Evolutionary conservation across 2,797 vertebrate species (phyloP), one percentile per base, ranked within the genome.

Genomic region (Benthosema pterotum): DNA sequence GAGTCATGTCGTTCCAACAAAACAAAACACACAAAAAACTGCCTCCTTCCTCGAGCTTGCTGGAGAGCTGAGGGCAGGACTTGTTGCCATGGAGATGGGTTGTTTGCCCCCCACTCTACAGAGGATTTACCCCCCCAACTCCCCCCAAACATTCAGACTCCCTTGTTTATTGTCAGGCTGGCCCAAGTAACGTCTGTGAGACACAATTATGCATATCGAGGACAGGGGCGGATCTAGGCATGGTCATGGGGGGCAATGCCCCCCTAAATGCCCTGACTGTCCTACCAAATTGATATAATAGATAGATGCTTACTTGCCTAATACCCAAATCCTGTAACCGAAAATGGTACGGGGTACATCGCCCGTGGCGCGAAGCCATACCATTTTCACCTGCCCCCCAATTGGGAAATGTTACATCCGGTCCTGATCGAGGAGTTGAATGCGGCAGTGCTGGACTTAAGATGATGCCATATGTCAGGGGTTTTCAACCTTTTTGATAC

Each of bases 21-120:
- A 91, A 92, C 68, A 80, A 74, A 73, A 81, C 51, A 57, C 65
- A 76, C 70, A 60, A 5, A 90, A 82, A 87, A 90, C 94, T 86
- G 91, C 83, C 89, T 86, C 59, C 76, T 73, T 72, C 72, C 77
- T 77, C 69, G 81, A 82, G 89, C 67, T 87, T 65, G 83, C 90
- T 79, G 77, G 73, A 66, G 79, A 83, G 81, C 80, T 78, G 88
- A 84, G 87, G 92, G 93, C 93, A 91, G 83, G 92, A 93, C 92
- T 88, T 91, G 94, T 97, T 91, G 82, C 94, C 92, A 93, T 94
- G 92, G 95, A 84, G 83, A 95, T 88, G 78, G 77, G 77, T 88
- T 92, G 82, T 84, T 90, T 90, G 88, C 83, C 83, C 80, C 87
- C 87, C 82, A 69, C 48, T 75, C 62, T 77, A 59, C 72, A 57